Evolutionary conservation across 92 coral and sea anemone genomes (phyloP), one percentile per base, ranked within the genome.

Genomic region (Chrysogorgia sp.): DNA sequence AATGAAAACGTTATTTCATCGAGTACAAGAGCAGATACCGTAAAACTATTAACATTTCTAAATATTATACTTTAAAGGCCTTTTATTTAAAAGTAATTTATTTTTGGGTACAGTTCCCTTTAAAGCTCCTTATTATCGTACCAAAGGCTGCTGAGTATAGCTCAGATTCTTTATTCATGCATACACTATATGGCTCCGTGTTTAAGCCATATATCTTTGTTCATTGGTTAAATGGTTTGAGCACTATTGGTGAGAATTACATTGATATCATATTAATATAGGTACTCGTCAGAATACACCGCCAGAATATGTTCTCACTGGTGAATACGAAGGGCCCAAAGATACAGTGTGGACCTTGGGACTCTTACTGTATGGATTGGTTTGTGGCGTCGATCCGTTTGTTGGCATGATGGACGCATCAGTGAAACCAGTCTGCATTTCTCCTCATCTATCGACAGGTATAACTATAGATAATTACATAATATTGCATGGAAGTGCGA

Each of bases 341-440:
- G 75, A 68, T 26, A 41, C 75, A 8, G 75, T 68, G 30, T 68
- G 75, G 75, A 68, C 75, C 34, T 68, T 37, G 35, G 75, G 75
- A 34, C 75, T 68, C 43, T 40, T 48, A 14, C 43, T 68, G 58
- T 68, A 41, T 25, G 23, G 21, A 20, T 43, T 68, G 17, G 75
- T 68, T 41, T 41, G 58, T 25, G 75, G 59, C 10, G 58, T 40
- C 22, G 75, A 68, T 13, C 58, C 75, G 24, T 68, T 68, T 25
- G 15, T 31, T 25, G 50, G 31, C 24, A 20, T 68, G 15, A 32
- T 24, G 8, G 57, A 43, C 8, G 28, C 58, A 31, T 37, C 75
- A 10, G 29, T 43, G 34, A 68, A 31, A 68, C 75, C 75, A 3
- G 29, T 68, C 59, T 33, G 22, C 10, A 50, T 68, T 26, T 58